A percentile compares a stretch with the other conserved stretches of the same genome.
Evolutionary conservation across 1,140 invertebrate species (phyloP).

Genomic region (Periplaneta americana): DNA sequence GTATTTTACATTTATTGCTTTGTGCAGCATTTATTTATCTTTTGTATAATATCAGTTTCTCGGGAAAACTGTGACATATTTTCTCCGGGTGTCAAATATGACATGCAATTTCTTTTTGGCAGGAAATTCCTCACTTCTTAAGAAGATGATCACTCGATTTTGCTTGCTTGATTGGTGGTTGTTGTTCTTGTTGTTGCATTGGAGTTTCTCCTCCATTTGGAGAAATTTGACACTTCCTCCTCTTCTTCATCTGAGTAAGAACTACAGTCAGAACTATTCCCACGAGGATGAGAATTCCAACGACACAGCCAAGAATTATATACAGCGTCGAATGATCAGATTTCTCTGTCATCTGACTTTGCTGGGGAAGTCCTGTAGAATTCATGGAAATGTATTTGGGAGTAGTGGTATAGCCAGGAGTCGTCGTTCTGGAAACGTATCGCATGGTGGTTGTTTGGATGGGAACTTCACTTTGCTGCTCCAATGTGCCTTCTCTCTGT

Average conservation of each 20-base stretch:
- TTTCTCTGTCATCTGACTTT: neutral
- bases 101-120: too few relatives aligned
- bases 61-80: too few relatives aligned
- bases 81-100: too few relatives aligned
- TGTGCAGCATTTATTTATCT: too few relatives aligned
- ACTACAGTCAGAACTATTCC: neutral
- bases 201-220: neutral
- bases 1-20: too few relatives aligned
- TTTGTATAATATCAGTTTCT: too few relatives aligned
- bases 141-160: neutral
- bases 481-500: neutral
- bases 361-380: neutral
- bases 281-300: neutral
- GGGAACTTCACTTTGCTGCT: too few relatives aligned
- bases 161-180: neutral
- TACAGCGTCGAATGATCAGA: neutral
- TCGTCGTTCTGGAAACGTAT: neutral
- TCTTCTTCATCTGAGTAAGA: neutral
- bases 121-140: too few relatives aligned
- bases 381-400: too few relatives aligned
- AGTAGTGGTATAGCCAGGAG: neutral
- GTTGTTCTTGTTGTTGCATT: neutral
- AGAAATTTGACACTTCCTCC: neutral
- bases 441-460: neutral
- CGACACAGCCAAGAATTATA: neutral